phyloP scores from a whole-genome alignment of 2,888 invertebrate species.

The Drosophila neotestacea region DNA sequence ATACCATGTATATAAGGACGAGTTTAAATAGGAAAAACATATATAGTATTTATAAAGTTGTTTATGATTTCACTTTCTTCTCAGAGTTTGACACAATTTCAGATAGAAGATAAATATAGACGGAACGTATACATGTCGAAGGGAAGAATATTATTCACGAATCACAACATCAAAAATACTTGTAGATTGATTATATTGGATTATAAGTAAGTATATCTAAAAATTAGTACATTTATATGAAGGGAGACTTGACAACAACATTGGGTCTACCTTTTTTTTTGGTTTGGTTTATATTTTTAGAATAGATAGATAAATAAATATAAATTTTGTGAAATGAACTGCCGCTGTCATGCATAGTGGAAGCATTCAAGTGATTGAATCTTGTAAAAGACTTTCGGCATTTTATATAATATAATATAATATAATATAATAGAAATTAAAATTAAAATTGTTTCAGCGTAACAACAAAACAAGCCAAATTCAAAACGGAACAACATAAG shows the following conservation, averaged over 20 bases:
- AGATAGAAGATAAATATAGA: constrained; percentile 4
- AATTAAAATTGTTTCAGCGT: constrained; percentile 21
- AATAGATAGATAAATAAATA: constrained; percentile 16
- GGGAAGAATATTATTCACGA: constrained; percentile 20
- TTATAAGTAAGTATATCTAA: constrained; percentile 20
- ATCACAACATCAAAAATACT: constrained; percentile 43
- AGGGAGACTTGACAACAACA: constrained; percentile 14
- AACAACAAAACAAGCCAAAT: constrained; percentile 30
- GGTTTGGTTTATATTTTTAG: neutral
- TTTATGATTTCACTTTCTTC: neutral
- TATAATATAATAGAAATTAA: neutral
- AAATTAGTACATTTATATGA: constrained; percentile 22
- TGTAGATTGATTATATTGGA: constrained; percentile 15
- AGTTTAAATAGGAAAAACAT: neutral
- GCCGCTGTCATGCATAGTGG: constrained; percentile 38
- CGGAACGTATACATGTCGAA: neutral
- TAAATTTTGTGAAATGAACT: constrained; percentile 8
- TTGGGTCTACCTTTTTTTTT: constrained; percentile 13
- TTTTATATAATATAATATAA: neutral
- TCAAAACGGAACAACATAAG: constrained; percentile 2
- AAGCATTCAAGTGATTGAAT: constrained; percentile 22
- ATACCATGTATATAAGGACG: neutral
- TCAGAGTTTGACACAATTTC: neutral
- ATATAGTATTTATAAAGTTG: no score
- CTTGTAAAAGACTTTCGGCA: constrained; percentile 26